Percentiles rank a stretch among this genome's conserved stretches.
These are phyloP conservation scores for Prosapia bicincta DNA, from an alignment of 2,888 invertebrate genomes.

Conservation along the genomic window DNA sequence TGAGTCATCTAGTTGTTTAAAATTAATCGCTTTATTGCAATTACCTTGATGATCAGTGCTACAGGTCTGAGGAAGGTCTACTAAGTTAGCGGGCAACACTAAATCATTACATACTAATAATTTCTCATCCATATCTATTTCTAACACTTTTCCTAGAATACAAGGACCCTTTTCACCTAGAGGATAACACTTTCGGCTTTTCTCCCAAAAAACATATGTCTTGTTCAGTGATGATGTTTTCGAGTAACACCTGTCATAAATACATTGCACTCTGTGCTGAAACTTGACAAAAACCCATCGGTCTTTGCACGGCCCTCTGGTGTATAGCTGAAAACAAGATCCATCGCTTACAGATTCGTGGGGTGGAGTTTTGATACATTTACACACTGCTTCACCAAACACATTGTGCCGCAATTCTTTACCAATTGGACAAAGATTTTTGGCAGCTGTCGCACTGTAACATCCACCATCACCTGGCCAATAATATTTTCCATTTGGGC, in stretches of 20 bases:
- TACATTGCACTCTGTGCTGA: not conserved
- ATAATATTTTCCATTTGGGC: constrained; percentile 18
- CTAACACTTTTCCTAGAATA: constrained; percentile 2
- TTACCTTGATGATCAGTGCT: constrained; percentile 20
- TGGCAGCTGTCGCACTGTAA: constrained; percentile 3
- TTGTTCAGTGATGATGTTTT: not conserved
- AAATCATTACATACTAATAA: constrained; percentile 16
- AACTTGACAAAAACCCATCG: constrained; percentile 11
- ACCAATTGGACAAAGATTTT: constrained; percentile 28
- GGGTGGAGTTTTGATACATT: constrained; percentile 25
- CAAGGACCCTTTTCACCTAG: constrained; percentile 25
- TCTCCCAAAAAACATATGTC: constrained; percentile 8
- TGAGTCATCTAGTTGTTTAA: not conserved
- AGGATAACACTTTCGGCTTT: constrained; percentile 26
- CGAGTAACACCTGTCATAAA: not conserved
- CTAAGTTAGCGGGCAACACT: constrained; percentile 1
- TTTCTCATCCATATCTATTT: constrained; percentile 8
- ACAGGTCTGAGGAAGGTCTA: constrained; percentile 10
- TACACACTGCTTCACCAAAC: constrained; percentile 34
- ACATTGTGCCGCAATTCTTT: constrained; percentile 22
- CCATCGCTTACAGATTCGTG: constrained; percentile 16
- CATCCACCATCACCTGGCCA: constrained; percentile 30
- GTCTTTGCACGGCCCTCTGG: constrained; percentile 29
- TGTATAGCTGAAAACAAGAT: constrained; percentile 29
- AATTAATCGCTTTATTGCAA: constrained; percentile 6